phyloP scores from a whole-genome alignment of 2,888 invertebrate genomes.

The Habrosyne pyritoides region DNA sequence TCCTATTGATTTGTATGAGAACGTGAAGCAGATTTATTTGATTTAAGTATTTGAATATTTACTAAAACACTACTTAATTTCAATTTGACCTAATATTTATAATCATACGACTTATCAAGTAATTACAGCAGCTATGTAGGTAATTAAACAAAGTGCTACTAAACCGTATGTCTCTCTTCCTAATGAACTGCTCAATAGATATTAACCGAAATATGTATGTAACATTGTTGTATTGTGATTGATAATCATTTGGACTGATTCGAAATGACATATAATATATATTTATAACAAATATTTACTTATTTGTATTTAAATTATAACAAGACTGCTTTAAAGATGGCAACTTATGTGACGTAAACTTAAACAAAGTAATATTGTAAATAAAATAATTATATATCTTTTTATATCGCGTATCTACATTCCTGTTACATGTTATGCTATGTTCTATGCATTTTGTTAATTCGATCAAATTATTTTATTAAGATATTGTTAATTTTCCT shows the following conservation, averaged over 20 bases:
- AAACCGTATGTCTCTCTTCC: too few relatives aligned
- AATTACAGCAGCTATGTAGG: background rate
- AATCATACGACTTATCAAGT: background rate
- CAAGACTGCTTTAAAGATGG: constrained; percentile 13
- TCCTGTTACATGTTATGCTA: background rate
- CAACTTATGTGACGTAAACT: constrained; percentile 12
- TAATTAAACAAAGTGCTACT: too few relatives aligned
- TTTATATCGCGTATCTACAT: constrained; percentile 5
- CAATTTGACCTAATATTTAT: background rate
- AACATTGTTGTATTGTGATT: background rate
- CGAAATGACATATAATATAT: background rate
- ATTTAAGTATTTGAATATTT: too few relatives aligned
- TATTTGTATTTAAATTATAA: background rate
- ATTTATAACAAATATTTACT: background rate
- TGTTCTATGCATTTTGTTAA: background rate
- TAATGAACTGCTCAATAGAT: constrained; percentile 15
- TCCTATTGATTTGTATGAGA: too few relatives aligned
- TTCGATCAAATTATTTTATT: background rate
- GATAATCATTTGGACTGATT: background rate
- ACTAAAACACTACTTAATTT: background rate
- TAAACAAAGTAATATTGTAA: constrained; percentile 10
- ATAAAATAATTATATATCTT: constrained; percentile 6
- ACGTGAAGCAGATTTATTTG: too few relatives aligned
- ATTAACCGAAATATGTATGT: too few relatives aligned
- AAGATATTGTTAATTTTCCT: background rate